phyloP scores from a whole-genome alignment of 2,797 vertebrate genomes.

The Catharus ustulatus region DNA sequence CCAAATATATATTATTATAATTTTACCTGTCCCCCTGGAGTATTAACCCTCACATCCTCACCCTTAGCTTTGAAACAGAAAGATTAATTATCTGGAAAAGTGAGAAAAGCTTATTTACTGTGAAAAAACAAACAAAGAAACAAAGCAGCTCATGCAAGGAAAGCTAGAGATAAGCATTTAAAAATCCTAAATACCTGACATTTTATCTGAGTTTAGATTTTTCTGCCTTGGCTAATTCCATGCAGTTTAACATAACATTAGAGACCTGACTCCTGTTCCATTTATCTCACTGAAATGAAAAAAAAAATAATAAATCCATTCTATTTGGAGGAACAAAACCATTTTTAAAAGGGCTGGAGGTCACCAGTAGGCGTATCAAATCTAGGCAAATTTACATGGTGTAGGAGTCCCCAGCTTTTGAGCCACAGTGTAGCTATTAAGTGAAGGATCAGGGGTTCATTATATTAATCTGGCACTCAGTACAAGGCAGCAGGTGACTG shows the following conservation, averaged over 20 bases:
- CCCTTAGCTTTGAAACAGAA: not conserved
- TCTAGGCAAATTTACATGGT: conserved; percentile 54
- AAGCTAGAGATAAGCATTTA: not conserved
- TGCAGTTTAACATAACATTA: not conserved
- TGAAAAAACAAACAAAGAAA: not conserved
- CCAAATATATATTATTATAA: not conserved
- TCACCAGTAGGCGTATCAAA: conserved; percentile 60
- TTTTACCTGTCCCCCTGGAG: not conserved
- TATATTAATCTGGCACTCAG: conserved; percentile 25
- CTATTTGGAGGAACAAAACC: not conserved
- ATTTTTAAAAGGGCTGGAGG: conserved; percentile 14
- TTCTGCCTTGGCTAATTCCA: not conserved
- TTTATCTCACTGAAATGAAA: not conserved
- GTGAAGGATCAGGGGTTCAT: conserved; percentile 39
- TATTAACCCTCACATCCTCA: not conserved
- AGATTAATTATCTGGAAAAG: not conserved
- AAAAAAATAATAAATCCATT: not conserved
- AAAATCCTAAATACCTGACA: not conserved
- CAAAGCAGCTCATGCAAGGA: not conserved
- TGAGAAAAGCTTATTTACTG: not conserved
- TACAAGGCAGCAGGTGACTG: conserved; percentile 51
- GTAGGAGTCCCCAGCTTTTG: conserved; percentile 54
- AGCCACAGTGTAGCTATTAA: conserved; percentile 62
- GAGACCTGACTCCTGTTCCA: not conserved
- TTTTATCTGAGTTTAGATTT: not conserved